Evolutionary conservation across 2,113 vertebrate genomes (phyloP).

Genomic region (Pipra filicauda): DNA sequence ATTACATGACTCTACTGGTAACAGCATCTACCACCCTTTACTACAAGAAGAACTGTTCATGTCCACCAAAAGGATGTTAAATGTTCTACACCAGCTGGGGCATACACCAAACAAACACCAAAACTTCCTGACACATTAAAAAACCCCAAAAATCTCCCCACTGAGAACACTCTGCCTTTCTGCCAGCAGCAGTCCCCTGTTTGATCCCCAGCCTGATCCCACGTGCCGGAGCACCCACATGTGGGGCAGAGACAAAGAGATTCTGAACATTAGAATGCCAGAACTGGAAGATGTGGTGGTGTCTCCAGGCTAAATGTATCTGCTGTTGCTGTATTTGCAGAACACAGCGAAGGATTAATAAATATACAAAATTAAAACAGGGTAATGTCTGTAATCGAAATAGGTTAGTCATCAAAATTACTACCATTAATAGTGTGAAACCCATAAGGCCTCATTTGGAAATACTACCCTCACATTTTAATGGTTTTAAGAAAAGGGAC

Average conservation of each 20-base stretch:
- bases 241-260: neutral
- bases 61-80: neutral
- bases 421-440: neutral
- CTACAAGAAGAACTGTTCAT: neutral
- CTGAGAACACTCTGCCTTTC: neutral
- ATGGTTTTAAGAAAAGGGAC: neutral
- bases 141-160: neutral
- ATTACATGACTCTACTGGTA: neutral
- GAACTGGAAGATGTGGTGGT: neutral
- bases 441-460: neutral
- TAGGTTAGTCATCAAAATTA: neutral
- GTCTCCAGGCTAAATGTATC: neutral
- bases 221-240: neutral
- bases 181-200: rapidly evolving
- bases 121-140: neutral
- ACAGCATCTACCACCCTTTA: neutral
- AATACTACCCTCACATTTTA: neutral
- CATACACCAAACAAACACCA: neutral
- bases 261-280: rapidly evolving
- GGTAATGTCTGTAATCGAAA: neutral
- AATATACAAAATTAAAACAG: neutral
- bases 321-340: neutral
- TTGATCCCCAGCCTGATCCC: neutral
- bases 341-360: neutral
- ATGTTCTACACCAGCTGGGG: neutral